Percentiles rank a stretch among this genome's conserved stretches.
These are phyloP conservation scores for Tapera naevia DNA, from an alignment of 2,797 vertebrate genomes.

Conservation along the genomic window DNA sequence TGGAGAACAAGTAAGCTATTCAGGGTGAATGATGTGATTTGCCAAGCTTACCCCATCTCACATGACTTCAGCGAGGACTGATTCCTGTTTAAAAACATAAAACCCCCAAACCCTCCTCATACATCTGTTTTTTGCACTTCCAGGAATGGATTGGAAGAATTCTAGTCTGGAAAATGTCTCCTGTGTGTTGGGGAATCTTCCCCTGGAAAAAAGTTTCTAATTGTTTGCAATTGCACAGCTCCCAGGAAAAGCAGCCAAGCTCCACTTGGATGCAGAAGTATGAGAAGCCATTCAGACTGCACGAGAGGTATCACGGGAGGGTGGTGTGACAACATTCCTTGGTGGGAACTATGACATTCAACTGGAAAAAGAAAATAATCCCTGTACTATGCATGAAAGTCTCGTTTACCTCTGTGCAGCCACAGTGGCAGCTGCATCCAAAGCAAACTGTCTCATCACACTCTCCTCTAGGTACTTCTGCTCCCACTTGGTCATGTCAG, in stretches of 20 bases:
- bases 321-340: constrained; percentile 8
- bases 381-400: background rate
- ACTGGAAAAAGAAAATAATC: constrained; percentile 30
- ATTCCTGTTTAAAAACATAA: background rate
- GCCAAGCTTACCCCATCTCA: constrained; percentile 27
- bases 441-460: constrained; percentile 97
- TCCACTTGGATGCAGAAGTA: background rate
- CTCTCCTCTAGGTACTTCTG: constrained; percentile 99
- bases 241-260: constrained; percentile 35
- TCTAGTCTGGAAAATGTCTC: background rate
- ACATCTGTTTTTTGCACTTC: constrained; percentile 21
- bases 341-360: constrained; percentile 8
- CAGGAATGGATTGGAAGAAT: constrained; percentile 19
- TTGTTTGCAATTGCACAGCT: constrained; percentile 14
- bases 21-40: constrained; percentile 42
- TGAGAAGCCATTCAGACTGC: background rate
- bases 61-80: constrained; percentile 26
- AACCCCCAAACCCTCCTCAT: background rate
- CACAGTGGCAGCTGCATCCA: constrained; percentile 94
- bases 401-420: constrained; percentile 90
- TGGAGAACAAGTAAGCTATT: constrained; percentile 58
- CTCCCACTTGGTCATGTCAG: constrained; percentile 99
- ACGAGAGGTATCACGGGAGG: background rate
- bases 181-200: background rate
- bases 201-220: background rate